Percentiles rank a stretch among this genome's conserved stretches.
Conservation (phyloP, 2,888 invertebrate genomes). For the Alentia gelatinosa region DNA sequence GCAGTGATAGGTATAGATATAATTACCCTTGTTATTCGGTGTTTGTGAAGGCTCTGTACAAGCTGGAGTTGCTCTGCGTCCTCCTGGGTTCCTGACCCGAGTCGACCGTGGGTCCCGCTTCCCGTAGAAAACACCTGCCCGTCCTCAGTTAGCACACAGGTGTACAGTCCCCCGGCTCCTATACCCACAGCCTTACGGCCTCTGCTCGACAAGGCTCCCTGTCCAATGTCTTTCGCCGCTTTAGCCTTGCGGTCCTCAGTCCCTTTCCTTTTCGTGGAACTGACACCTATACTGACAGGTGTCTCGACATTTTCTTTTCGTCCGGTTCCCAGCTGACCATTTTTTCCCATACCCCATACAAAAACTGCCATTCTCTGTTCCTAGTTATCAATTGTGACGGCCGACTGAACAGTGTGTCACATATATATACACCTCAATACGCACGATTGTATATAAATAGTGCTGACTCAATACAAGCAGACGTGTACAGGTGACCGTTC, state of each 20-base stretch:
- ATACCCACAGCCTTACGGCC: slow-evolving; percentile 55
- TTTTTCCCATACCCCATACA: slow-evolving; percentile 69
- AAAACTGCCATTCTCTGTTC: neutral
- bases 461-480: no score
- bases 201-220: slow-evolving; percentile 59
- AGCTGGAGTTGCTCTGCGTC: neutral
- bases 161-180: slow-evolving; percentile 67
- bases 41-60: neutral
- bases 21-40: no score
- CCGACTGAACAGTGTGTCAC: no score
- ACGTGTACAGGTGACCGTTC: no score
- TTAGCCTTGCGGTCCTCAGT: neutral
- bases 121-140: slow-evolving; percentile 67
- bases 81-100: slow-evolving; percentile 66
- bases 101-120: slow-evolving; percentile 69
- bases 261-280: neutral
- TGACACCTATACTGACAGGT: neutral
- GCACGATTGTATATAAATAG: no score
- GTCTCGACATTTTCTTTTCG: slow-evolving; percentile 55
- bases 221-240: neutral
- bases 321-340: slow-evolving; percentile 69
- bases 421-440: no score
- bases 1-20: no score
- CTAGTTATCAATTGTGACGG: no score
- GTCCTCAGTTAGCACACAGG: slow-evolving; percentile 62